These are phyloP conservation scores for Pollenia griseotomentosa DNA, from an alignment of 2,888 invertebrate genomes.

Conservation along the genomic window DNA sequence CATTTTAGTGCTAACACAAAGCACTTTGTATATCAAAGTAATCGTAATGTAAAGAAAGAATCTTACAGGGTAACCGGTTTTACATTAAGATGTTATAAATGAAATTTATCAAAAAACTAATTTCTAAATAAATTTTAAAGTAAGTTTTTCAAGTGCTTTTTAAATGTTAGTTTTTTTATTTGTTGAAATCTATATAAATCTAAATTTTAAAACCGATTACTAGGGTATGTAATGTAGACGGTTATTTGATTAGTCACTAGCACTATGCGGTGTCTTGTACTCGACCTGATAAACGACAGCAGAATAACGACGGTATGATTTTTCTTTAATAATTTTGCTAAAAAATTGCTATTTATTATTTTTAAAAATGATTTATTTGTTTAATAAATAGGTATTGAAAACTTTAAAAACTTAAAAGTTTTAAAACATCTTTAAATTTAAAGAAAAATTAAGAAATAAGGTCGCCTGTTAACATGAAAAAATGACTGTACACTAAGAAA, in stretches of 20 bases:
- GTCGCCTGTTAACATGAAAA: slow-evolving; percentile 71
- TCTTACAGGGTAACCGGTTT: neutral
- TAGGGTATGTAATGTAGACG: neutral
- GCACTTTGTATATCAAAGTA: slow-evolving; percentile 23
- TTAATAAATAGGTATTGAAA: neutral
- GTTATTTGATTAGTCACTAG: slow-evolving; percentile 29
- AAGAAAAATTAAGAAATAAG: slow-evolving; percentile 68
- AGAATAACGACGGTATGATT: slow-evolving; percentile 65
- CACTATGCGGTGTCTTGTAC: slow-evolving; percentile 70
- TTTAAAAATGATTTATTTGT: slow-evolving; percentile 11
- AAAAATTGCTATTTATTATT: neutral
- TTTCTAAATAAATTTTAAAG: no score
- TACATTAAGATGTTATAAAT: neutral
- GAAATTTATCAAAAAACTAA: neutral
- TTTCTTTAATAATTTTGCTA: slow-evolving; percentile 25
- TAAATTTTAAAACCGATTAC: slow-evolving; percentile 30
- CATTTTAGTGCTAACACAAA: slow-evolving; percentile 62
- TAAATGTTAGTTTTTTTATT: neutral
- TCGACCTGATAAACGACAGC: slow-evolving; percentile 65
- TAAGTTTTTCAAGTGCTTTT: neutral
- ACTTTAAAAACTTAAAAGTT: neutral
- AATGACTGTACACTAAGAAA: slow-evolving; percentile 75
- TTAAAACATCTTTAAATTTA: neutral
- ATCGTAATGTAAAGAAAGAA: slow-evolving; percentile 16
- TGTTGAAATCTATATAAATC: neutral